Conservation (phyloP, 2,888 invertebrate genomes). For the Macaria liturata region DNA sequence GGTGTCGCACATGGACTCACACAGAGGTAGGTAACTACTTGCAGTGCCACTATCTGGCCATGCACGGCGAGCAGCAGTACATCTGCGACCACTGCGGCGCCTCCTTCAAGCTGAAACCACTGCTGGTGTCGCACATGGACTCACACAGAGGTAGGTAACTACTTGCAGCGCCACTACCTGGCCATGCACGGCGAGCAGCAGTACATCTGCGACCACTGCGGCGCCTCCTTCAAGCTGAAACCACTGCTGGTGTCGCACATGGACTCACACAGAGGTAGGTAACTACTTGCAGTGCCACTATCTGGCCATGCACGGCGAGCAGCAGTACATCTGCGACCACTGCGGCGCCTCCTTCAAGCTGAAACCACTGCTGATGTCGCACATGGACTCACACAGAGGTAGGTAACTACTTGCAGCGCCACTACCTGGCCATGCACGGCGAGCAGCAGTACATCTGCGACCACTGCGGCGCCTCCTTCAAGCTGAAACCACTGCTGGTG, state of each 20-base stretch:
- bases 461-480: constrained; percentile 59
- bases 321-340: constrained; percentile 58
- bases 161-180: constrained; percentile 55
- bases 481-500: constrained; percentile 52
- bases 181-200: constrained; percentile 47
- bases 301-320: constrained; percentile 48
- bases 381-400: constrained; percentile 60
- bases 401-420: constrained; percentile 49
- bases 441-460: constrained; percentile 57
- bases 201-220: constrained; percentile 65
- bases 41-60: no score
- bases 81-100: no score
- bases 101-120: no score
- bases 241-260: constrained; percentile 57
- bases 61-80: no score
- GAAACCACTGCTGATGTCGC: constrained; percentile 55
- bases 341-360: constrained; percentile 59
- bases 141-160: no score
- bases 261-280: constrained; percentile 60
- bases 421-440: constrained; percentile 50
- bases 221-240: constrained; percentile 55
- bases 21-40: no score
- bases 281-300: constrained; percentile 53
- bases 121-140: no score
- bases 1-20: constrained; percentile 61